Evolutionary conservation across 1,140 invertebrate species (phyloP), one percentile per base, ranked within the genome.

Genomic region (Radopholus similis): DNA sequence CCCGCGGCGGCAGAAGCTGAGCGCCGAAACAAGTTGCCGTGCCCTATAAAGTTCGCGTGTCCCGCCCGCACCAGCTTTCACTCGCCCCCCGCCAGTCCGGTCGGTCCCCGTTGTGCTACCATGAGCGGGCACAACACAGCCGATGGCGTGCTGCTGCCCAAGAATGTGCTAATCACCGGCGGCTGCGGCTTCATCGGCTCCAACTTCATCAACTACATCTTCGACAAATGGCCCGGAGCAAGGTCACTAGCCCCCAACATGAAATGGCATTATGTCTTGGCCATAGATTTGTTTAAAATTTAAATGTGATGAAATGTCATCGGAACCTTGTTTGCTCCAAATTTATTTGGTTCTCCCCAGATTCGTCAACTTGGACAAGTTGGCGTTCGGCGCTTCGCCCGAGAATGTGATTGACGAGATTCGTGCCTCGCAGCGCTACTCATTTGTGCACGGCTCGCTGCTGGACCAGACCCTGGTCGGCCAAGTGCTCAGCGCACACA

Each of bases 161-260:
- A 42, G 13, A 62, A 62, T 11, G 58, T 62, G 42, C 30, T 62
- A 23, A 40, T 62, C 18, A 62, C 77, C 18, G 78, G 78, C 6
- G 78, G 78, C 9, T 79, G 74, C 53, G 78, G 78, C 23, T 80
- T 80, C 47, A 80, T 80, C 65, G 78, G 78, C n/a, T 80, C 78
- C 6, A 80, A 80, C 51, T 80, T 80, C 59, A 77, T 80, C 34
- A 80, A 80, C 47, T 79, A 71, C 51, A 74, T 78, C 47, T 80
- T 77, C 58, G 62, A 70, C 51, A 72, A 75, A 70, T 80, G 78
- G 78, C 55, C 51, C 26, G 64, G 56, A 21, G 66, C 71, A 28
- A 78, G 57, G 77, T 79, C 47, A 62, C n/a, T n/a, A n/a, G n/a
- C n/a, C n/a, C n/a, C 44, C 2, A 18, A 55, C 13, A 21, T 13